A percentile compares a stretch with the other conserved stretches of the same genome.
Conservation (phyloP, 2,113 vertebrate species). For the Ctenodactylus gundi region DNA sequence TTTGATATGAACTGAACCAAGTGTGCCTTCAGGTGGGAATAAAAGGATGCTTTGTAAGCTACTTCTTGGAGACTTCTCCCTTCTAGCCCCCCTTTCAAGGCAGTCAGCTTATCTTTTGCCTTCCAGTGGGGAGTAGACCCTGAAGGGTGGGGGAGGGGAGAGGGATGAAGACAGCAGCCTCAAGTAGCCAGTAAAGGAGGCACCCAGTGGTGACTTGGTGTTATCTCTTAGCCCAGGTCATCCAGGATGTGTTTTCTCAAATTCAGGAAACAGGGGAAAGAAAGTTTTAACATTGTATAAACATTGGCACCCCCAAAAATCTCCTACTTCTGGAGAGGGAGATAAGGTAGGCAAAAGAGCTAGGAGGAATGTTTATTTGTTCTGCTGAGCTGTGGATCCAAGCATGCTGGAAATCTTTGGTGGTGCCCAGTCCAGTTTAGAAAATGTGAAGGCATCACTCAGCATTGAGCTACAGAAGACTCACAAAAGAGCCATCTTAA, state of each 20-base stretch:
- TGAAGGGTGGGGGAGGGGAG: not conserved
- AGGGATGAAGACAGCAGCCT: not conserved
- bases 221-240: slow-evolving; percentile 87
- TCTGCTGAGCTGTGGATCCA: slow-evolving; percentile 78
- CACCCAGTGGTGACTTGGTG: slow-evolving; percentile 72
- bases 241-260: slow-evolving; percentile 88
- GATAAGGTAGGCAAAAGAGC: slow-evolving; percentile 86
- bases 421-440: slow-evolving; percentile 81
- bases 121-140: not conserved
- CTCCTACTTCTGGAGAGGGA: slow-evolving; percentile 84
- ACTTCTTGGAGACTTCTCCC: slow-evolving; percentile 58
- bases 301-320: slow-evolving; percentile 87
- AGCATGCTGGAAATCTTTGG: slow-evolving; percentile 75
- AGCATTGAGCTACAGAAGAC: slow-evolving; percentile 77
- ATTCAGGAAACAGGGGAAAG: slow-evolving; percentile 90
- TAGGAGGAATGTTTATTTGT: slow-evolving; percentile 84
- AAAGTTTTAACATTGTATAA: slow-evolving; percentile 92
- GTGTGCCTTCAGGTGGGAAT: slow-evolving; percentile 79
- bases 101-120: not conserved
- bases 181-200: not conserved
- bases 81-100: slow-evolving; percentile 56
- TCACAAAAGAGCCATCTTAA: slow-evolving; percentile 83
- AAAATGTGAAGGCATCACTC: slow-evolving; percentile 89
- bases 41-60: slow-evolving; percentile 81
- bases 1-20: slow-evolving; percentile 75